Base-by-base conservation (phyloP, 2,888 invertebrate species). In the Agelastica alni region DNA sequence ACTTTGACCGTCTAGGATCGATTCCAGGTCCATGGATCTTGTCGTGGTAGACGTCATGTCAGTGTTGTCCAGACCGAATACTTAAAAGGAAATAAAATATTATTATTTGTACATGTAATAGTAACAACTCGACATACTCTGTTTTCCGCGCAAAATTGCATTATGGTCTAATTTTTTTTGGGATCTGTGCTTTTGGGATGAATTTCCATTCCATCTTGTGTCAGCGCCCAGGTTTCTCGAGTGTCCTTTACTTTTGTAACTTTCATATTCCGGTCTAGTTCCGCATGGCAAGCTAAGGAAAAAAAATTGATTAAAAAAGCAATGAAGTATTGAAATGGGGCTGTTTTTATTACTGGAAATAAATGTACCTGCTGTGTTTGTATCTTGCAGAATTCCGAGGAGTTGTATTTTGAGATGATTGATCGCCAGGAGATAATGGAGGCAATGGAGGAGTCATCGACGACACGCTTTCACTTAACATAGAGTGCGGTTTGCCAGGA, bases 21-120 rank as follows among this genome's bases (percentile, higher is more conserved):
- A 91, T 47, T 91, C 90, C 57, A 89, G 79, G 75, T 89, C 89
- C 39, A 90, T 78, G 46, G 87, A 87, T 43, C 87, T 79, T 0
- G 90, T 90, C 0, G 90, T 90, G 0, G 89, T 89, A 0, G 90
- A 90, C 0, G 89, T 88, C 73, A 90, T 80, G 71, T 90, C 89
- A 0, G 86, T 86, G 2, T 85, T 86, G 71, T 89, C 89, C 7
- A 87, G 74, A 0, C 87, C 87, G 70, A 88, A 87, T 58, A 87
- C 87, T 86, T 73, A 2, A 78, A 28, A n/a, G n/a, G n/a, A n/a
- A n/a, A n/a, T n/a, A n/a, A 30, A 42, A 43, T 22, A 6, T 32
- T 32, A 2, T 3, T 32, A 2, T n/a, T n/a, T 13, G 44, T 10
- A 18, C 1, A 6, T 48, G 9, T 22, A 16, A 9, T 32, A 1